Evolutionary conservation across 2,797 vertebrate genomes (phyloP).

Genomic region (Phrynocephalus vlangalii): DNA sequence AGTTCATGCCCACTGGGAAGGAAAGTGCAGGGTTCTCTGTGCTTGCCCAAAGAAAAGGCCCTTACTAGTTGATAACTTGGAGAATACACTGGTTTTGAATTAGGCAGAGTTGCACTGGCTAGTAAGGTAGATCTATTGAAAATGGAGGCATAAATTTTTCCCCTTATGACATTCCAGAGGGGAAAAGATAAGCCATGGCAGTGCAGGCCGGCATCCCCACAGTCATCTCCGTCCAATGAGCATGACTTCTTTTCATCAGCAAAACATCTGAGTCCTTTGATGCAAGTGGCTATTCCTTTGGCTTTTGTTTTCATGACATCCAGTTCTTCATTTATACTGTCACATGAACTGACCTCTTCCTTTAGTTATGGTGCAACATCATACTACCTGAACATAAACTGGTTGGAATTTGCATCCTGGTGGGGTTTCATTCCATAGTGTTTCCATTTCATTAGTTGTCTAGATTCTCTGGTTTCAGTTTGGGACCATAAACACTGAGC

Average conservation of each 20-base stretch:
- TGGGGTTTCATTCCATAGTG: neutral
- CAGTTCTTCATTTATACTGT: neutral
- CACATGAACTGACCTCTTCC: neutral
- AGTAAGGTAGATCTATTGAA: conserved; percentile 4
- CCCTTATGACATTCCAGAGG: neutral
- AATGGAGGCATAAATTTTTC: neutral
- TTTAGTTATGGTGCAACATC: neutral
- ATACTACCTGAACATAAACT: neutral
- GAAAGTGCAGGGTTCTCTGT: conserved; percentile 1
- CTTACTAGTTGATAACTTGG: fast-evolving
- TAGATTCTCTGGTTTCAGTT: neutral
- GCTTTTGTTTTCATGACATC: neutral
- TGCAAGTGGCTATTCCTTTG: neutral
- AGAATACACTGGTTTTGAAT: conserved; percentile 20
- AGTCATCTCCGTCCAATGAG: fast-evolving
- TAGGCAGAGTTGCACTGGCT: conserved; percentile 33
- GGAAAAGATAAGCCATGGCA: neutral
- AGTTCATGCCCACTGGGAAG: fast-evolving
- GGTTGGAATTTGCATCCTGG: neutral
- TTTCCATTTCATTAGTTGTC: neutral
- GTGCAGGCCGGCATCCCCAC: neutral
- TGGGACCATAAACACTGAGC: neutral
- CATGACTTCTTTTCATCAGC: neutral
- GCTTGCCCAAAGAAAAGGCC: neutral
- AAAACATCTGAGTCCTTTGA: neutral